Evolutionary conservation across 2,888 invertebrate species (phyloP), one percentile per base, ranked within the genome.

Genomic region (Apodemia duryi): DNA sequence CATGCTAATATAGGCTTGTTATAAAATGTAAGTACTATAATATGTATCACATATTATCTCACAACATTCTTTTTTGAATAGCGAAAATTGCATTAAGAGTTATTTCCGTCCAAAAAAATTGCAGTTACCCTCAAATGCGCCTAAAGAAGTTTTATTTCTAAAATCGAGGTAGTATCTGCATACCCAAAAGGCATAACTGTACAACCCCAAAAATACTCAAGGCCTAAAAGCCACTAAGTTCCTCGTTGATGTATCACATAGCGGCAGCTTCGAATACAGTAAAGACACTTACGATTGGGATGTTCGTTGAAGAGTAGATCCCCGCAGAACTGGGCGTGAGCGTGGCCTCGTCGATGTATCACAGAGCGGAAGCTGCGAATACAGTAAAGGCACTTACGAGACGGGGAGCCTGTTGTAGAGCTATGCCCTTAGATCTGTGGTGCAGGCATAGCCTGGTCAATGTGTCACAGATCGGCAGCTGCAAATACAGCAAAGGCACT

Each of bases 271-370:
- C 5, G 5, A 46, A n/a, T 1, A 5, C 2, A 2, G 5, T 46
- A 5, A 46, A 0, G 61, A 35, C 62, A 96, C 97, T 94, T 95
- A 97, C 97, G 97, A 97, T 96, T 94, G 71, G 96, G 95, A 66
- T 97, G 92, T 75, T 97, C 97, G 73, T 96, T 96, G 84, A 96
- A 97, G 74, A 97, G 93, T 97, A 97, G 7, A 96, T 95, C 71
- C 95, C 97, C 21, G 21, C 97, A 97, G 0, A 95, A 95, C 67
- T 13, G 13, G 11, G 9, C 1, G 13, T 5, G 13, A 5, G 5
- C 9, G 46, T 1, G 46, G 11, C 7, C 66, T 95, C 95, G 82
- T 97, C 97, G 73, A 97, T 96, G 74, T 97, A 94, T 29, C 95
- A 82, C 97, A 97, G 67, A 97, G 94, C 66, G 95, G 95, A 77